These are phyloP conservation scores for Drosophila peninsularis DNA, from an alignment of 2,888 invertebrate species.

Conservation along the genomic window DNA sequence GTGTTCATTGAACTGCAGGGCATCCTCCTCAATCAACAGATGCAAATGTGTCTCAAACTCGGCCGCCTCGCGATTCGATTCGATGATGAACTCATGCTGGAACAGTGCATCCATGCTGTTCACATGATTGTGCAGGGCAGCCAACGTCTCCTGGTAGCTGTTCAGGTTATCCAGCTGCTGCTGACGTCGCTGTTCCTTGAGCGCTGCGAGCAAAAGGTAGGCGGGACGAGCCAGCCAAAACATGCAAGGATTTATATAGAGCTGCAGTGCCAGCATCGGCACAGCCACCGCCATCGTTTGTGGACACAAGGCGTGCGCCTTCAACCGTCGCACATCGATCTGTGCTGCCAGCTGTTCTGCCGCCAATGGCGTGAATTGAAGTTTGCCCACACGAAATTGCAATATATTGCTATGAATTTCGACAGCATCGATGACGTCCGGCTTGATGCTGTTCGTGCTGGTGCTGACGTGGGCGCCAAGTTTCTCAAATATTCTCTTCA, in stretches of 20 bases:
- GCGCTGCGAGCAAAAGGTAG: slow-evolving; percentile 85
- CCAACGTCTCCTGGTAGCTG: slow-evolving; percentile 44
- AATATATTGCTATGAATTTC: slow-evolving; percentile 86
- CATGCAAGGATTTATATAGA: slow-evolving; percentile 91
- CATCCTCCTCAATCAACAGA: slow-evolving; percentile 60
- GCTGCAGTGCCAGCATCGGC: slow-evolving; percentile 89
- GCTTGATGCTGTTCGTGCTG: slow-evolving; percentile 83
- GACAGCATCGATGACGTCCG: slow-evolving; percentile 86
- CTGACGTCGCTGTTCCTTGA: slow-evolving; percentile 72
- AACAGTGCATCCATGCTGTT: slow-evolving; percentile 85
- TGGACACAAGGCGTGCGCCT: slow-evolving; percentile 88
- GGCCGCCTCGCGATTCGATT: slow-evolving; percentile 86
- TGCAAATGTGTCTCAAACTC: slow-evolving; percentile 85
- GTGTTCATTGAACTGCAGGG: slow-evolving; percentile 77
- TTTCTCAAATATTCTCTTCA: slow-evolving; percentile 81
- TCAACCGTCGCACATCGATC: slow-evolving; percentile 84
- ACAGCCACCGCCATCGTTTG: slow-evolving; percentile 89
- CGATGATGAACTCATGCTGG: slow-evolving; percentile 88
- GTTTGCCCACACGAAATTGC: slow-evolving; percentile 69
- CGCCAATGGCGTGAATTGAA: slow-evolving; percentile 77
- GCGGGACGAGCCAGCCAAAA: slow-evolving; percentile 89
- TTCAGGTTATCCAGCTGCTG: slow-evolving; percentile 9
- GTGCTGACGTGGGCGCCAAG: slow-evolving; percentile 85
- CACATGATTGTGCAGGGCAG: slow-evolving; percentile 60
- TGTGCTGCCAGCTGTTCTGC: slow-evolving; percentile 79